Evolutionary conservation across 2,888 invertebrate genomes (phyloP).

Genomic region (Drosophila buzzatii): DNA sequence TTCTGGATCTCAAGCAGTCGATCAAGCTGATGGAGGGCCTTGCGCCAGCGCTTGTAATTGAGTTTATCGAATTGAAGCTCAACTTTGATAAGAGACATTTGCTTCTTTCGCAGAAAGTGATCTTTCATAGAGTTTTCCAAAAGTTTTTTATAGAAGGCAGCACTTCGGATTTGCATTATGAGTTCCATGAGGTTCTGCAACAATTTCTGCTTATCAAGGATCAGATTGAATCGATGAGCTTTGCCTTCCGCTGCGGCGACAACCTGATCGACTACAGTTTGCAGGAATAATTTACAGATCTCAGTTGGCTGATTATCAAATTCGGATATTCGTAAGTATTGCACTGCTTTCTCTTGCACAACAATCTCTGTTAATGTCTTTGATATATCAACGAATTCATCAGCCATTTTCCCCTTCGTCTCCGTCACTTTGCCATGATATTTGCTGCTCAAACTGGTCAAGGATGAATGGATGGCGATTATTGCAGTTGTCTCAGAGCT

Average conservation of each 20-base stretch:
- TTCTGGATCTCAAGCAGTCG: not conserved
- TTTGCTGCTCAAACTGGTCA: not conserved
- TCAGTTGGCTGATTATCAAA: fast-evolving
- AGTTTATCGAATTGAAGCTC: fast-evolving
- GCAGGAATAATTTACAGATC: slow-evolving; percentile 2
- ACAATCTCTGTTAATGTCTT: not conserved
- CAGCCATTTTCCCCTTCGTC: not conserved
- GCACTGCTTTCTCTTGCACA: fast-evolving
- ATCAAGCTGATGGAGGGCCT: slow-evolving; percentile 30
- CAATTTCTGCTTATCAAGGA: slow-evolving; percentile 43
- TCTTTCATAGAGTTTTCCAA: slow-evolving; percentile 13
- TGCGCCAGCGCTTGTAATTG: slow-evolving; percentile 3
- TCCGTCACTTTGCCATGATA: not conserved
- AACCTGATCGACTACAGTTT: not conserved
- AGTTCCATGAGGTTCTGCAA: not conserved
- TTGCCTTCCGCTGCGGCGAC: not conserved
- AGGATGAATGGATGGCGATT: fast-evolving
- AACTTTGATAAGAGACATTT: fast-evolving
- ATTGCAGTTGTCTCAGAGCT: not conserved
- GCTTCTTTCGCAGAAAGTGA: slow-evolving; percentile 24
- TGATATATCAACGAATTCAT: fast-evolving
- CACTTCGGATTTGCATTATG: fast-evolving
- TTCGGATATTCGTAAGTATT: not conserved
- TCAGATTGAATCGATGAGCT: fast-evolving
- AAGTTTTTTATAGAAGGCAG: fast-evolving